Evolutionary conservation across 2,797 vertebrate species (phyloP), one percentile per base, ranked within the genome.

Genomic region (Anguilla obscura): DNA sequence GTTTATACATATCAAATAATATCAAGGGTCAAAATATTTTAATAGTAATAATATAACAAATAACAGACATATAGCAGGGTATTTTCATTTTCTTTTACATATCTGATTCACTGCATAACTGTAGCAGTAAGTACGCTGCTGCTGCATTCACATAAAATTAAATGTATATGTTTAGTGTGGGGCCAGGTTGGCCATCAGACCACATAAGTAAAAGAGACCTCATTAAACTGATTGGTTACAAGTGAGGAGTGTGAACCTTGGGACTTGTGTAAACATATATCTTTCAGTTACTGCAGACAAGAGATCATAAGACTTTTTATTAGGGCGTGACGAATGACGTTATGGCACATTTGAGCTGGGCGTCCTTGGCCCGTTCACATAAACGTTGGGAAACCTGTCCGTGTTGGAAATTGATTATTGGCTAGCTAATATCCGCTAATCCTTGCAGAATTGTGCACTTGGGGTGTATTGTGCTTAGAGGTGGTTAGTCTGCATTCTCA

Each of bases 341-440:
- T 50, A 82, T 14, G 7, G 40, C 40, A n/a, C 40, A 82, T 82
- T 82, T 16, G 21, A 10, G 79, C 79, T n/a, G 45, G 40, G 79
- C 40, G 79, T 14, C 45, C 79, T 82, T 50, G 2, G 79, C 79
- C 79, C 27, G 8, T 82, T 82, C 40, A 58, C 7, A 48, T 18
- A 58, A 58, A 85, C 21, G 56, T 85, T 85, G 84, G 33, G 56
- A 85, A 85, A 85, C 52, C 16, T 1, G 84, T 85, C 36, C 30
- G 18, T 85, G 33, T 18, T 33, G 52, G 18, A 1, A 27, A 56
- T 56, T 7, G 50, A 85, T 56, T 85, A 58, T 56, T 58, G 84
- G 58, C 84, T 58, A 1, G n/a, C 58, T 85, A 21, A 14, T 58
- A 33, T 6, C n/a, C 30, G 10, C 27, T 18, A 85, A 85, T 21